Conservation (phyloP, 2,888 invertebrate genomes). For the Tenthredo scrophulariae region DNA sequence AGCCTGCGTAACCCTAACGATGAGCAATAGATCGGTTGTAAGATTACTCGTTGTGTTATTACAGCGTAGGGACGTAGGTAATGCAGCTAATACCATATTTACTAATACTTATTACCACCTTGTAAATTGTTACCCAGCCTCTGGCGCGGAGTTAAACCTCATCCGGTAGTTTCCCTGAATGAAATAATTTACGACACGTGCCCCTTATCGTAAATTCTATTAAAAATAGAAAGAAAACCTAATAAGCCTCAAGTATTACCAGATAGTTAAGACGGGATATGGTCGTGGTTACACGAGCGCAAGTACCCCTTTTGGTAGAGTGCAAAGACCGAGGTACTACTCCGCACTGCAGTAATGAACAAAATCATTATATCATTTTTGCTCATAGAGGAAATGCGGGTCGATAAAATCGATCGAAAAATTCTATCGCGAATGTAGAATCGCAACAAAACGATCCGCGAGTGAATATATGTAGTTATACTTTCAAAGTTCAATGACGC, state of each 20-base stretch:
- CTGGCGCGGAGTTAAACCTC: neutral
- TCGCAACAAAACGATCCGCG: neutral
- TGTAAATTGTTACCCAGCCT: slow-evolving; percentile 40
- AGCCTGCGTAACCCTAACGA: slow-evolving; percentile 3
- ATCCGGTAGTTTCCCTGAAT: slow-evolving; percentile 49
- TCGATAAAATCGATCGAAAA: neutral
- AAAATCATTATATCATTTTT: neutral
- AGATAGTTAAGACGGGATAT: neutral
- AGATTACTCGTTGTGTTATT: slow-evolving; percentile 32
- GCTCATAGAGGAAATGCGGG: neutral
- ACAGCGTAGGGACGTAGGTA: slow-evolving; percentile 14
- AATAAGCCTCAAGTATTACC: slow-evolving; percentile 17
- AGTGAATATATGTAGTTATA: neutral
- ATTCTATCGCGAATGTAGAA: neutral
- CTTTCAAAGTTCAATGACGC: slow-evolving; percentile 9
- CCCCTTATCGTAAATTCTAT: slow-evolving; percentile 38
- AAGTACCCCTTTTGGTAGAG: neutral
- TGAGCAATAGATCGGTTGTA: slow-evolving; percentile 29
- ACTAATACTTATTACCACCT: slow-evolving; percentile 47
- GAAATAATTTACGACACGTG: slow-evolving; percentile 53
- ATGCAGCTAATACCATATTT: slow-evolving; percentile 44
- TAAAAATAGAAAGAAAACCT: neutral
- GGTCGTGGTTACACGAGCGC: neutral
- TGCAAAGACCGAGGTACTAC: neutral
- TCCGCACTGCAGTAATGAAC: neutral